A percentile compares a stretch with the other conserved stretches of the same genome.
phyloP scores from a whole-genome alignment of 2,888 invertebrate genomes.

The Athalia rosae region DNA sequence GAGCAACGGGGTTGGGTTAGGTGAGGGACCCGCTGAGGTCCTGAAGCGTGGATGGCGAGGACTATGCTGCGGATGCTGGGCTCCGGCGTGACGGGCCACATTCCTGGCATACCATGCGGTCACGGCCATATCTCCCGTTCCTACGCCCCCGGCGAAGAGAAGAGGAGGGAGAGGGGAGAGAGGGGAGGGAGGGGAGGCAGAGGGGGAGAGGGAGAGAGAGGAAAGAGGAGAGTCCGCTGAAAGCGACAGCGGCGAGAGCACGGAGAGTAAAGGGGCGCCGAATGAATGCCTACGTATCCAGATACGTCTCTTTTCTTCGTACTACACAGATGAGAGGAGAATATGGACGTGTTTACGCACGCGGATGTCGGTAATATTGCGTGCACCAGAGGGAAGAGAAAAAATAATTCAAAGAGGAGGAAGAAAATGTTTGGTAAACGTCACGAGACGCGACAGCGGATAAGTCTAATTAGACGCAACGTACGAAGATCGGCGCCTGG shows the following conservation, averaged over 20 bases:
- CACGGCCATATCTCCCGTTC: constrained; percentile 73
- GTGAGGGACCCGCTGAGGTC: constrained; percentile 34
- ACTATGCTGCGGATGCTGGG: constrained; percentile 55
- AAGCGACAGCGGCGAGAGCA: constrained; percentile 18
- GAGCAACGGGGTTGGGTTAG: constrained; percentile 40
- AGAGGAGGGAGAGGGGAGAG: constrained; percentile 1
- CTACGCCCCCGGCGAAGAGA: constrained; percentile 51
- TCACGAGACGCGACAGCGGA: too few species aligned
- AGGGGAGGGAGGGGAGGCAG: neutral
- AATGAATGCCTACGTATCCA: neutral
- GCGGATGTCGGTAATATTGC: neutral
- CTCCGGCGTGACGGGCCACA: constrained; percentile 71
- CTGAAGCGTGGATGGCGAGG: constrained; percentile 22
- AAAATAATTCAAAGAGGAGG: neutral
- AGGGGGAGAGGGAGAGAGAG: neutral
- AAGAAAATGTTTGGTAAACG: neutral
- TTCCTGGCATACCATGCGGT: constrained; percentile 71
- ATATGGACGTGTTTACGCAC: neutral
- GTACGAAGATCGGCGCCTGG: too few species aligned
- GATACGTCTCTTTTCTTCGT: neutral
- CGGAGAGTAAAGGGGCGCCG: neutral
- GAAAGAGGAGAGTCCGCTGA: constrained; percentile 12
- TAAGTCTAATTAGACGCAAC: too few species aligned
- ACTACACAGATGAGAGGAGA: neutral
- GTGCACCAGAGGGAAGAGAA: neutral